phyloP scores from a whole-genome alignment of 2,797 vertebrate species.

The Sebastes alutus region DNA sequence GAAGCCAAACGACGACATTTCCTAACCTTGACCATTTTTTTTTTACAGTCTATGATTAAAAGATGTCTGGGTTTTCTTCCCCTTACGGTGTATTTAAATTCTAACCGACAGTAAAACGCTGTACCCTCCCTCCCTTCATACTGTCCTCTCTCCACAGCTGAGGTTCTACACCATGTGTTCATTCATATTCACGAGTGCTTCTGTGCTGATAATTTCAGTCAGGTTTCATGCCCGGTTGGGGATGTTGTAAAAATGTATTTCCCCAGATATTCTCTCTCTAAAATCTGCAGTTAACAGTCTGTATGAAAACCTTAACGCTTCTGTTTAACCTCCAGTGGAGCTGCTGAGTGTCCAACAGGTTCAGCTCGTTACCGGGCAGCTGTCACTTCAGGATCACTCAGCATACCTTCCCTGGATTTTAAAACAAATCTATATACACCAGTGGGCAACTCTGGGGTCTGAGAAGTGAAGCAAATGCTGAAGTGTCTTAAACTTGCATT shows the following conservation, averaged over 20 bases:
- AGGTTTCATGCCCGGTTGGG: not conserved
- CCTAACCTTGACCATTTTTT: too few species aligned
- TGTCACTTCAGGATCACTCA: too few species aligned
- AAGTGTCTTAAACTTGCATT: too few species aligned
- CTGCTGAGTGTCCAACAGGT: not conserved
- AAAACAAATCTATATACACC: too few species aligned
- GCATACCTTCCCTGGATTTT: too few species aligned
- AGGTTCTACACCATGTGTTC: not conserved
- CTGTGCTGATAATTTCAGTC: not conserved
- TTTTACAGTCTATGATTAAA: too few species aligned
- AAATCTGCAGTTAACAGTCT: not conserved
- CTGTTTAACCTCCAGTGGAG: not conserved
- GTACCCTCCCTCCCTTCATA: not conserved
- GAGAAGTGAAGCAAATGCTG: too few species aligned
- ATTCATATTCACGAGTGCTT: conserved; percentile 22
- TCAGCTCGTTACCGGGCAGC: not conserved
- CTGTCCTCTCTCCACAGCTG: not conserved
- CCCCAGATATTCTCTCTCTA: not conserved
- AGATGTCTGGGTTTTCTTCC: not conserved
- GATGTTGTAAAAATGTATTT: not conserved
- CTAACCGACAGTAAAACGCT: not conserved
- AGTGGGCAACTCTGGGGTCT: too few species aligned
- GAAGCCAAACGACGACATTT: too few species aligned
- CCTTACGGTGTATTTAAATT: not conserved
- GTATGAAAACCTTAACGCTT: not conserved